A percentile compares a stretch with the other conserved stretches of the same genome.
These are phyloP conservation scores for Nothura maculosa DNA, from an alignment of 2,797 vertebrate species.

Conservation along the genomic window DNA sequence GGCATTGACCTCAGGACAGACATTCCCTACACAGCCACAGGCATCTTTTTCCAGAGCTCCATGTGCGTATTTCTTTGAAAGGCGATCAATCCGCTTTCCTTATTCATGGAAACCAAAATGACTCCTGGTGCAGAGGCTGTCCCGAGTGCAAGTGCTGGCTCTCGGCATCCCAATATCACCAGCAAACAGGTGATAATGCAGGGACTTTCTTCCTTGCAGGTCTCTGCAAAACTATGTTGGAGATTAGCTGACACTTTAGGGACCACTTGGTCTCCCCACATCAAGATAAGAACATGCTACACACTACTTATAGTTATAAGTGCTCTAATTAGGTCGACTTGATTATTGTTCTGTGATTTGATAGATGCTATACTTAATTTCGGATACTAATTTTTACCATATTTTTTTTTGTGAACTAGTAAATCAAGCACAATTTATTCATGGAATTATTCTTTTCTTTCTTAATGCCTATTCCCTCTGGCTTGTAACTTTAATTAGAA, in stretches of 20 bases:
- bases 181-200: neutral
- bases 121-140: neutral
- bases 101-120: neutral
- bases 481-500: slow-evolving; percentile 85
- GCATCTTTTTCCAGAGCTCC: no score
- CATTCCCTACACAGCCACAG: neutral
- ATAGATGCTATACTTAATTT: slow-evolving; percentile 79
- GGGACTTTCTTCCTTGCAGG: neutral
- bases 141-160: neutral
- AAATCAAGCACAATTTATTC: slow-evolving; percentile 81
- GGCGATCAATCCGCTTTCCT: no score
- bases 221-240: slow-evolving; percentile 20
- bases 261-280: slow-evolving; percentile 5
- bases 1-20: neutral
- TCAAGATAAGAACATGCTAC: slow-evolving; percentile 70
- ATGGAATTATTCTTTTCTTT: slow-evolving; percentile 77
- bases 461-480: slow-evolving; percentile 79
- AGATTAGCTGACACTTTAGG: slow-evolving; percentile 15
- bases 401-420: slow-evolving; percentile 72
- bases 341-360: slow-evolving; percentile 78
- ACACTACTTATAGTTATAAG: slow-evolving; percentile 39
- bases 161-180: neutral
- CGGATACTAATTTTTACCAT: slow-evolving; percentile 74
- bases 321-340: slow-evolving; percentile 77
- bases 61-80: no score